Conservation (phyloP, 2,888 invertebrate species). For the Abrostola triplasia region DNA sequence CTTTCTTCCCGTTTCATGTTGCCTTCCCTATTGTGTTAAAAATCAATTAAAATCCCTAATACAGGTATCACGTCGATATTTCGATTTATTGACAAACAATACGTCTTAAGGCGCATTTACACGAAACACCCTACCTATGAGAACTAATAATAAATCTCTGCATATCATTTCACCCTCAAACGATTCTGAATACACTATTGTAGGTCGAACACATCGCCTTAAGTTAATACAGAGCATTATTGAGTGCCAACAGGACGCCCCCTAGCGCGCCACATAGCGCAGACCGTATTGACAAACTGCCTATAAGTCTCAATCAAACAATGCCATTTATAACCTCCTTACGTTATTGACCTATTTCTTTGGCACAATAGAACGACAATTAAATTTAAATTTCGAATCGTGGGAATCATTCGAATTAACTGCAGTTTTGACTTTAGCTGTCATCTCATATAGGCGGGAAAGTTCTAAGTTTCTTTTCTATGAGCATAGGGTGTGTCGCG, state of each 20-base stretch:
- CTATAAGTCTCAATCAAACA: slow-evolving; percentile 86
- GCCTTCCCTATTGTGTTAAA: neutral
- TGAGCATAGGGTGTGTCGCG: slow-evolving; percentile 63
- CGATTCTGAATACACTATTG: slow-evolving; percentile 74
- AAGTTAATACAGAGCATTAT: slow-evolving; percentile 68
- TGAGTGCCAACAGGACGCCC: slow-evolving; percentile 70
- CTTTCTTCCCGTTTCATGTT: neutral
- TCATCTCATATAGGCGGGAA: slow-evolving; percentile 77
- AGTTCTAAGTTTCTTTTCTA: slow-evolving; percentile 63
- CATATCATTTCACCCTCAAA: slow-evolving; percentile 86
- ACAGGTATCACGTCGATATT: slow-evolving; percentile 34
- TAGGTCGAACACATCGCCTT: slow-evolving; percentile 71
- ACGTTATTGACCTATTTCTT: slow-evolving; percentile 86
- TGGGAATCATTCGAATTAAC: slow-evolving; percentile 85
- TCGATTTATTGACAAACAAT: slow-evolving; percentile 53
- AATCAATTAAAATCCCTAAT: slow-evolving; percentile 15
- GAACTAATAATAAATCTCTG: slow-evolving; percentile 83
- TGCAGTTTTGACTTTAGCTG: slow-evolving; percentile 77
- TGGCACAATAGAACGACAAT: slow-evolving; percentile 83
- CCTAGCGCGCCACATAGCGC: slow-evolving; percentile 70
- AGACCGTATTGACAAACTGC: slow-evolving; percentile 84
- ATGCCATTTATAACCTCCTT: slow-evolving; percentile 77
- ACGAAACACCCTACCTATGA: slow-evolving; percentile 64
- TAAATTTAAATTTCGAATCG: slow-evolving; percentile 83
- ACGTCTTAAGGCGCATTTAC: slow-evolving; percentile 36